Conservation (phyloP, 2,113 vertebrate genomes). For the Calidris pygmaea region DNA sequence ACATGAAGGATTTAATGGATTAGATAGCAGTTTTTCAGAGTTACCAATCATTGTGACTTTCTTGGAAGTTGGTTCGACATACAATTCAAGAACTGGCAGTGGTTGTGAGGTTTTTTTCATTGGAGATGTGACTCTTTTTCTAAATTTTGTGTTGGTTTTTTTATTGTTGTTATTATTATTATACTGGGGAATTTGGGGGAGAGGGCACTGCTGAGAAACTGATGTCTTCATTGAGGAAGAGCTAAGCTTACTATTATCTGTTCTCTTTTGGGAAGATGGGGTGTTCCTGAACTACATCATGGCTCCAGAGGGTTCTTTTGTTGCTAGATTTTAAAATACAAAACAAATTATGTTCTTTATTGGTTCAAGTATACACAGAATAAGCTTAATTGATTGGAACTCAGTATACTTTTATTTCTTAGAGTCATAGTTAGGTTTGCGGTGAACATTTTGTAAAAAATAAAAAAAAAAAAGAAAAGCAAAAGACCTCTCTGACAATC, state of each 20-base stretch:
- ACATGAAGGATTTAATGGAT: background rate
- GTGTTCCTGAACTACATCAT: background rate
- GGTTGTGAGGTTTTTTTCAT: background rate
- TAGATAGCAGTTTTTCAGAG: background rate
- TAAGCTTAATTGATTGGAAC: background rate
- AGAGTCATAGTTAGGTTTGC: background rate
- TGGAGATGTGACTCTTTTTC: background rate
- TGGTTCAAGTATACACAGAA: background rate
- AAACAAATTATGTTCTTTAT: background rate
- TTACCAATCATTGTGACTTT: background rate
- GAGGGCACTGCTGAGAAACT: background rate
- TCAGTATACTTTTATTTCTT: background rate
- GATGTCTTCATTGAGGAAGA: background rate
- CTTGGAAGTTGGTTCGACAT: background rate
- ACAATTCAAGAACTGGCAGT: background rate
- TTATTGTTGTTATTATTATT: background rate
- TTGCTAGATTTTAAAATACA: background rate
- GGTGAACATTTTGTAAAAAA: background rate
- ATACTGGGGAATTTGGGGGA: background rate
- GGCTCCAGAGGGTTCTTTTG: background rate
- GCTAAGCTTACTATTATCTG: background rate
- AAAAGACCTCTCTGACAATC: background rate
- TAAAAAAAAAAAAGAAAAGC: fast-evolving
- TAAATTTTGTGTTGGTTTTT: background rate
- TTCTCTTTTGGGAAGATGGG: background rate